Evolutionary conservation across 2,797 vertebrate species (phyloP).

Genomic region (Melanotaenia nigrans): DNA sequence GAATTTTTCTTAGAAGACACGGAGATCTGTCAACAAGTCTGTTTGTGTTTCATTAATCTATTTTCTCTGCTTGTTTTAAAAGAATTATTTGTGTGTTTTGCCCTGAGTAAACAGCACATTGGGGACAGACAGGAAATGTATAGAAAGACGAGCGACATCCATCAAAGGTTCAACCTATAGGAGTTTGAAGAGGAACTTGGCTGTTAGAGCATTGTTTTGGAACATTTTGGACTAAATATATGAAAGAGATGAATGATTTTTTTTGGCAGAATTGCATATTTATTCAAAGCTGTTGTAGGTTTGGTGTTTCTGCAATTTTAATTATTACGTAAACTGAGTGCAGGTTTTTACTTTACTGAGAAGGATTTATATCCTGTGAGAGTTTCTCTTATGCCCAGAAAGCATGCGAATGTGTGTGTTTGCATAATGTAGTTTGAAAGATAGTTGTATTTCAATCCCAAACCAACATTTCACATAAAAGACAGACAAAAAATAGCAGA

Average conservation of each 20-base stretch:
- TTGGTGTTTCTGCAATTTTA: too few relatives aligned
- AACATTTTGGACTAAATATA: not conserved
- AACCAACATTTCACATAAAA: too few relatives aligned
- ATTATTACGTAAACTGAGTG: too few relatives aligned
- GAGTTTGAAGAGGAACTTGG: not conserved
- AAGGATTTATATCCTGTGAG: too few relatives aligned
- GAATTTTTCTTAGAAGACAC: not conserved
- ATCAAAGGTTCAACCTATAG: not conserved
- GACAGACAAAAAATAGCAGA: too few relatives aligned
- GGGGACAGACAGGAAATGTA: not conserved
- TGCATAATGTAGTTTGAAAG: not conserved
- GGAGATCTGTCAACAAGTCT: slow-evolving; percentile 2
- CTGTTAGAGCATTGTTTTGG: not conserved
- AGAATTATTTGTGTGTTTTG: not conserved
- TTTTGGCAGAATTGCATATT: not conserved
- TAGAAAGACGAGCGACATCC: not conserved
- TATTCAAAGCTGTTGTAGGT: too few relatives aligned
- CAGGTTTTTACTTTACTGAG: too few relatives aligned
- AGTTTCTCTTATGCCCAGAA: too few relatives aligned
- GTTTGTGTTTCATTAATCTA: not conserved
- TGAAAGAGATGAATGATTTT: not conserved
- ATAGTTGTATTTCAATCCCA: not conserved
- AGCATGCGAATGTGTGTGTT: too few relatives aligned
- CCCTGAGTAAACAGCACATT: not conserved
- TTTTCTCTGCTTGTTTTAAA: not conserved